These are phyloP conservation scores for Aurelia aurita complex sp. Pacific DNA, from an alignment of 30 jellyfish, hydroid and myxozoan genomes.

Conservation along the genomic window DNA sequence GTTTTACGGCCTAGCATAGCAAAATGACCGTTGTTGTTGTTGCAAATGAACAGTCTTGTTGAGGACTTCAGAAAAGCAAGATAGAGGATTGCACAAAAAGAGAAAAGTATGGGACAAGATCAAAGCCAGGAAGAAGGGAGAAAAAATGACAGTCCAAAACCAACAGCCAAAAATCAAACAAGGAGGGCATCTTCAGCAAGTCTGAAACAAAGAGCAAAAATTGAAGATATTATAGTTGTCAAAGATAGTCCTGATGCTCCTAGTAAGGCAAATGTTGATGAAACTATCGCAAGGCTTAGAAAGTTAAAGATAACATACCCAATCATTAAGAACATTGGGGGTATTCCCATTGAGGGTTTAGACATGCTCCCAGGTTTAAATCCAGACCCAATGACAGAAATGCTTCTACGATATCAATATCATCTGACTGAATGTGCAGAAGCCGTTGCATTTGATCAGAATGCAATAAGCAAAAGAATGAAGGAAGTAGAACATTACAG, in stretches of 20 bases:
- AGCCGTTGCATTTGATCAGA: constrained; percentile 96
- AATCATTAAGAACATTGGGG: constrained; percentile 40
- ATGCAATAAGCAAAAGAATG: constrained; percentile 67
- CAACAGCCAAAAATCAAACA: too few relatives aligned
- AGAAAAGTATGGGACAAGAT: constrained; percentile 59
- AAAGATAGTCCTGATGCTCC: constrained; percentile 55
- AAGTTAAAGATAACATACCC: constrained; percentile 70
- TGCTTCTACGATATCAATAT: constrained; percentile 83
- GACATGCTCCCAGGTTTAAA: constrained; percentile 61
- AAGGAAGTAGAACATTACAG: constrained; percentile 76
- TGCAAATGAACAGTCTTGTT: too few relatives aligned
- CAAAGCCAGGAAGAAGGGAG: constrained; percentile 51
- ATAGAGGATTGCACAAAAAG: too few relatives aligned
- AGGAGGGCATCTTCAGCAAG: neutral
- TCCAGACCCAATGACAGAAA: constrained; percentile 83
- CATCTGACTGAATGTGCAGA: constrained; percentile 95
- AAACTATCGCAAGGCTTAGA: constrained; percentile 53
- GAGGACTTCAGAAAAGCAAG: too few relatives aligned
- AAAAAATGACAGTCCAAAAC: neutral
- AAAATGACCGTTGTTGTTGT: too few relatives aligned
- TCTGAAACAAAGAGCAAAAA: constrained; percentile 66
- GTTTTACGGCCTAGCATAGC: too few relatives aligned
- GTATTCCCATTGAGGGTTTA: constrained; percentile 45
- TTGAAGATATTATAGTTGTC: constrained; percentile 84
- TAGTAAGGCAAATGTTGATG: constrained; percentile 43